These are phyloP conservation scores for Drosophila serrata DNA, from an alignment of 1,140 invertebrate genomes.

Conservation along the genomic window DNA sequence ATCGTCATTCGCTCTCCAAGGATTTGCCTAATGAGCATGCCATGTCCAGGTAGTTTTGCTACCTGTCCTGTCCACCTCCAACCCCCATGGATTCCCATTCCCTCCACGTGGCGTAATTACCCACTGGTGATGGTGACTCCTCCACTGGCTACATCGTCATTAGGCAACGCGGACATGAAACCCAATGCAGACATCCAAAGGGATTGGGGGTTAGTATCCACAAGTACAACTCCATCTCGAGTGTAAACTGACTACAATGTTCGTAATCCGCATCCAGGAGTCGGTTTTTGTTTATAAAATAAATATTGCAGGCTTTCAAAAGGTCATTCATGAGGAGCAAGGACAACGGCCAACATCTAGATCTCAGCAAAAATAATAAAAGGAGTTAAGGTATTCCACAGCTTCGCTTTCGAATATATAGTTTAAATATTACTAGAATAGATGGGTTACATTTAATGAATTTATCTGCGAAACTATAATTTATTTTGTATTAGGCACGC, in stretches of 20 bases:
- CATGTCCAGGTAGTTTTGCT: conserved; percentile 55
- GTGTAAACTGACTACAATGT: conserved; percentile 14
- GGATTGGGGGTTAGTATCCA: not conserved
- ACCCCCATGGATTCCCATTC: conserved; percentile 6
- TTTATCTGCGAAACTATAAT: no score
- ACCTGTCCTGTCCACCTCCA: conserved; percentile 30
- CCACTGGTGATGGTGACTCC: conserved; percentile 46
- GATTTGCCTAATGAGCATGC: conserved; percentile 76
- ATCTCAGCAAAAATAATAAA: no score
- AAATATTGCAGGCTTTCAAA: not conserved
- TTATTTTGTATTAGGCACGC: no score
- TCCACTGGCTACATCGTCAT: conserved; percentile 48
- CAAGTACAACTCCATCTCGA: conserved; percentile 24
- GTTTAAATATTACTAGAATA: not conserved
- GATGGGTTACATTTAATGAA: no score
- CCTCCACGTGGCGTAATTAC: conserved; percentile 54
- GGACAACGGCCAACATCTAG: no score
- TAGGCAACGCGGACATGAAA: conserved; percentile 38
- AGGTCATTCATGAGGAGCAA: not conserved
- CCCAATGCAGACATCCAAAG: conserved; percentile 51
- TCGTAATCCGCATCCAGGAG: not conserved
- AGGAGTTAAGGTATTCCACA: no score
- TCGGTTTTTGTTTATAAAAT: not conserved
- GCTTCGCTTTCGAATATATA: no score
- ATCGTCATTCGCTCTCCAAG: conserved; percentile 58